Evolutionary conservation across 2,888 invertebrate species (phyloP).

Genomic region (Caenorhabditis sp.): DNA sequence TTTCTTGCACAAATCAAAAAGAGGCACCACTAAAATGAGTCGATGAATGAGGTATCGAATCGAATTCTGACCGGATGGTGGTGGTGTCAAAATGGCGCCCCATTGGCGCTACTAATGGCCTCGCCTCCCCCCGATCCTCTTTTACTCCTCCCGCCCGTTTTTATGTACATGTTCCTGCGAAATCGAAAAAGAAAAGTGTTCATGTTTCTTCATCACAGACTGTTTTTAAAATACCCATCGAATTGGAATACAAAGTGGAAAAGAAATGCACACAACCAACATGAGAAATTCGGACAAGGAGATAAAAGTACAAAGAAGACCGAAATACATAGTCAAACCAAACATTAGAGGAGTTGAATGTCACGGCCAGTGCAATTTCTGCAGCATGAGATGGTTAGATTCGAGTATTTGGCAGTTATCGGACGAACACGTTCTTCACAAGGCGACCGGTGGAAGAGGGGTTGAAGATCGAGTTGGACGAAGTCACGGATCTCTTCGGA

Average conservation of each 20-base stretch:
- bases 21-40: neutral
- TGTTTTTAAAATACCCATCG: neutral
- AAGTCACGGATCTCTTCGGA: constrained; percentile 52
- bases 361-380: constrained; percentile 75
- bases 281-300: neutral
- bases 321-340: neutral
- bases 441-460: constrained; percentile 71
- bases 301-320: neutral
- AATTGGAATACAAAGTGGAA: neutral
- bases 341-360: constrained; percentile 62
- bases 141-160: constrained; percentile 27
- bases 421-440: constrained; percentile 70
- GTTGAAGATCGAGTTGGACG: constrained; percentile 53
- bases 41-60: constrained; percentile 9
- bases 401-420: constrained; percentile 64
- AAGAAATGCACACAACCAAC: constrained; percentile 11
- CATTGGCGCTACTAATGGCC: constrained; percentile 56
- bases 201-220: no score
- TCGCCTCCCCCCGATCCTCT: constrained; percentile 12
- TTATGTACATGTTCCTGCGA: constrained; percentile 6
- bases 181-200: neutral
- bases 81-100: constrained; percentile 48
- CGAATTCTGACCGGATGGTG: constrained; percentile 23
- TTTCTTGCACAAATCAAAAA: constrained; percentile 1
- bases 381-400: constrained; percentile 77